phyloP scores from a whole-genome alignment of 2,888 invertebrate genomes.

The Cynaeus angustus region DNA sequence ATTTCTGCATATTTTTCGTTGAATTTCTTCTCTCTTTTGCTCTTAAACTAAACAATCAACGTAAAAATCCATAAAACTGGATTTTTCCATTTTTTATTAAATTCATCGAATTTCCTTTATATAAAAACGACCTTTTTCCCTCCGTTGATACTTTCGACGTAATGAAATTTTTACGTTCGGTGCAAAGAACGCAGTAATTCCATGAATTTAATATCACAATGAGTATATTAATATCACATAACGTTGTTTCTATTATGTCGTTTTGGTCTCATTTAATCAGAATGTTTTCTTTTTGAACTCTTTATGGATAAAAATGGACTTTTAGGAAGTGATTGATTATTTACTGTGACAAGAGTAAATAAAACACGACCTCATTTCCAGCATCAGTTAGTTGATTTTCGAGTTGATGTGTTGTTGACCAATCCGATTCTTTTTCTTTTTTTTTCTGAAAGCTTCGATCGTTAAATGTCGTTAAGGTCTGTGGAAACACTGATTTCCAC shows the following conservation, averaged over 20 bases:
- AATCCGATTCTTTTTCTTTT: too few species aligned
- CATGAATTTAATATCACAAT: conserved; percentile 13
- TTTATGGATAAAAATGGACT: background rate
- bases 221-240: too few species aligned
- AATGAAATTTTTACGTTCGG: conserved; percentile 9
- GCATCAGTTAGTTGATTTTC: too few species aligned
- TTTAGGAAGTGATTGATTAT: background rate
- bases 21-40: too few species aligned
- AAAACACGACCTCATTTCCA: background rate
- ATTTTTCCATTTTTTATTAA: too few species aligned
- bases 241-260: background rate
- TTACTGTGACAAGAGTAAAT: conserved; percentile 2
- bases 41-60: too few species aligned
- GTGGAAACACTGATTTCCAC: too few species aligned
- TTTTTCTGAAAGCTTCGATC: too few species aligned
- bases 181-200: background rate
- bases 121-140: conserved; percentile 1
- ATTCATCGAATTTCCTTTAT: background rate
- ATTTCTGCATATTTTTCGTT: too few species aligned
- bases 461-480: too few species aligned
- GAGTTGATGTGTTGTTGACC: too few species aligned
- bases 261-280: background rate
- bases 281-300: background rate
- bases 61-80: too few species aligned
- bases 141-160: background rate